Base-by-base conservation (phyloP, 2,888 invertebrate species). In the Amblyjoppa proteus region DNA sequence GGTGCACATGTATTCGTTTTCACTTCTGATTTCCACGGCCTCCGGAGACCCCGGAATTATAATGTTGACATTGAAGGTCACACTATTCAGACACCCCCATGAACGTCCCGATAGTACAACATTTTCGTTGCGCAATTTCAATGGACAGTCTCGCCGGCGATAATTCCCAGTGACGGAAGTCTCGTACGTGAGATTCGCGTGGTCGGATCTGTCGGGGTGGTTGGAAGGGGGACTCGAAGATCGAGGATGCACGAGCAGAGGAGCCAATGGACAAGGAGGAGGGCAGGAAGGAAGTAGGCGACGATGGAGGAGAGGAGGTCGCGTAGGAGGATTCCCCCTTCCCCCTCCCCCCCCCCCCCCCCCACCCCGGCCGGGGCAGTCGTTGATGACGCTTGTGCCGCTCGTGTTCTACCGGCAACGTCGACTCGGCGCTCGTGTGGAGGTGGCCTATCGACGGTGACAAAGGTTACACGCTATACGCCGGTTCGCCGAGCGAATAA, bases 21-120 rank as follows among this genome's bases (percentile, higher is more conserved):
- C 0, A 2, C 41, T 41, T 41, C 11, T 5, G 34, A 28, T 38
- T 66, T 74, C 75, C 81, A 74, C 78, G 81, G 84, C 81, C 84
- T 81, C 81, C 78, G 28, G 64, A 64, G 81, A 70, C 84, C 81
- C 78, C 84, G 81, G 74, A 81, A 78, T 85, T 81, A 75, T 81
- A 75, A 85, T 78, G 81, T 85, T 81, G 78, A 81, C 81, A 74
- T 81, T 85, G 78, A 66, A 78, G 70, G 71, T 11, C 74, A 66
- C 64, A 75, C 78, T 74, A 77, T 85, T 3, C 13, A 16, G 45
- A 16, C 4, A 49, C 16, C 13, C 45, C 45, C 16, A 16, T 49
- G 16, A 49, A 49, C 16, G 13, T 3, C 45, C 13, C 16, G 45
- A 49, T 16, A 16, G 13, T 49, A 49, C 16, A 49, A 49, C 16